phyloP scores from a whole-genome alignment of 2,888 invertebrate species.

The Microplitis manilae region DNA sequence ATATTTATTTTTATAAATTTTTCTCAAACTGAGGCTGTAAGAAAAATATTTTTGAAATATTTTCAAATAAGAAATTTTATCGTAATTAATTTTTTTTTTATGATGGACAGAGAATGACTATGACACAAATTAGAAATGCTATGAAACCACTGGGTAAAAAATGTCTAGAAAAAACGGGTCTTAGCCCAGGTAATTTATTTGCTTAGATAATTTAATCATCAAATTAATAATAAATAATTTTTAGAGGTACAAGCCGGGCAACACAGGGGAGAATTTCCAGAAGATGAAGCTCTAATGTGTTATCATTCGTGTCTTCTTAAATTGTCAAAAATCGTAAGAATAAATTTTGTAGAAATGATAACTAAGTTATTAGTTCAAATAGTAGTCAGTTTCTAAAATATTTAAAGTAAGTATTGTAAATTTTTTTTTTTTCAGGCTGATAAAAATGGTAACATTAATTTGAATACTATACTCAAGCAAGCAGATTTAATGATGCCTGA shows the following conservation, averaged over 20 bases:
- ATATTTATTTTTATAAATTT: not conserved
- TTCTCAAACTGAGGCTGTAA: not conserved
- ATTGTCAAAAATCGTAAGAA: slow-evolving; percentile 74
- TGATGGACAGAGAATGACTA: slow-evolving; percentile 46
- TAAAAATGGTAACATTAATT: not conserved
- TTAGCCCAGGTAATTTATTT: slow-evolving; percentile 72
- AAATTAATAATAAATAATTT: not conserved
- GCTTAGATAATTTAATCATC: not conserved
- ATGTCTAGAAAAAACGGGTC: slow-evolving; percentile 77
- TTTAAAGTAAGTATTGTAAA: not conserved
- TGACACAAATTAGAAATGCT: slow-evolving; percentile 78
- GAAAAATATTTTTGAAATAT: not conserved
- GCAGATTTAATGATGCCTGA: slow-evolving; percentile 59
- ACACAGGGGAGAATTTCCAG: slow-evolving; percentile 49
- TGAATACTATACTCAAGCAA: slow-evolving; percentile 64
- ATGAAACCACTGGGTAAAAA: slow-evolving; percentile 78
- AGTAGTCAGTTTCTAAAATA: not conserved
- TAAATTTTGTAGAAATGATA: slow-evolving; percentile 43
- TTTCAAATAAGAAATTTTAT: not conserved
- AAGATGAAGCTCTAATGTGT: slow-evolving; percentile 68
- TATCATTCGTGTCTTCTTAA: slow-evolving; percentile 74
- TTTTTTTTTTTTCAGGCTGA: not conserved
- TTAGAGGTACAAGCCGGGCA: slow-evolving; percentile 49
- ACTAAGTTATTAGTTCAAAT: no score
- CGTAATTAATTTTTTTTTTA: not conserved